Evolutionary conservation across 2,797 vertebrate genomes (phyloP), one percentile per base, ranked within the genome.

Genomic region (Enteromius treurensis): DNA sequence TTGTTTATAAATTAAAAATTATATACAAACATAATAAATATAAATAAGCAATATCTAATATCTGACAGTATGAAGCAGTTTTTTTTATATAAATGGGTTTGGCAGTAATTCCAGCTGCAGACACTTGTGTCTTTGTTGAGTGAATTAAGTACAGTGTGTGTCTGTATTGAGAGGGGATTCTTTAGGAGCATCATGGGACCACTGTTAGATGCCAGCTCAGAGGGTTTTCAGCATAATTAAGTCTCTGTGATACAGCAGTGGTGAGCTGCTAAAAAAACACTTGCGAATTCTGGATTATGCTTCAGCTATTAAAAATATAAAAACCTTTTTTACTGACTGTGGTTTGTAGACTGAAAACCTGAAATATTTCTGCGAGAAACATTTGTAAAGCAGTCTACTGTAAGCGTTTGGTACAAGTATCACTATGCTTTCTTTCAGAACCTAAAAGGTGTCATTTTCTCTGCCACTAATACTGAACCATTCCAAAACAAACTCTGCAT

Each of bases 101-200:
- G 60, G 60, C 71, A 45, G 19, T 77, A 32, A 45, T 40, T 69
- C 23, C 45, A 29, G 19, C 62, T 32, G 73, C 7, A 69, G 34
- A 82, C 81, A 82, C 73, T 82, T 60, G 49, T 82, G 49, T 77
- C 73, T 82, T 82, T 82, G 81, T 82, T 77, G 29, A 23, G 23
- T 58, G 47, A 77, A 69, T 60, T 67, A 21, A 67, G 37, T 64
- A 58, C 47, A 55, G 71, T 29, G 62, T 32, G 42, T 49, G 68
- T 21, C 5, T 67, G 78, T 55, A 58, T 74, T 49, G 60, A 67
- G 64, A 79, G 40, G 29, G 19, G 17, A 80, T 23, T 67, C 87
- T 87, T 80, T 86, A 93, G 90, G 88, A 89, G 88, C 86, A 90
- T 92, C 93, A 93, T 87, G 92, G 88, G 94, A 93, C 87, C 76